Conservation (phyloP, 2,797 vertebrate genomes). For the Lophotriccus pileatus region DNA sequence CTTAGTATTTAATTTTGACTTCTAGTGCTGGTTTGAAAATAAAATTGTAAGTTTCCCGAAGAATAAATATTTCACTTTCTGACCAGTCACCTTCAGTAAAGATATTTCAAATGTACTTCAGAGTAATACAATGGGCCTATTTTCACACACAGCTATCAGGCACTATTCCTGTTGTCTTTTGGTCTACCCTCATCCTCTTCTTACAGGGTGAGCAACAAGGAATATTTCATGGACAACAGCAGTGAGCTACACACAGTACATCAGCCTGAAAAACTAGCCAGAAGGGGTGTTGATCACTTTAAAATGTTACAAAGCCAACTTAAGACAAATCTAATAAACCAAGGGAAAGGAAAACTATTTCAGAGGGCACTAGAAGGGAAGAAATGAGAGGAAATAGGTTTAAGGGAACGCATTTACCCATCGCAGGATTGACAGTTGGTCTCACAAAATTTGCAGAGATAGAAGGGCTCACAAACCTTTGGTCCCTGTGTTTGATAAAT, state of each 20-base stretch:
- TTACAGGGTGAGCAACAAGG: background rate
- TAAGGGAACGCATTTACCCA: background rate
- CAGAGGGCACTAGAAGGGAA: background rate
- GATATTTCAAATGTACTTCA: background rate
- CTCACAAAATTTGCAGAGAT: background rate
- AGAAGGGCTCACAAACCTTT: background rate
- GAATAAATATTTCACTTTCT: constrained; percentile 9
- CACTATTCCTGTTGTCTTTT: background rate
- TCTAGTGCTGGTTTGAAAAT: background rate
- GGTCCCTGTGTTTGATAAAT: background rate
- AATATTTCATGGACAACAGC: background rate
- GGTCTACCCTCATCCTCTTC: background rate
- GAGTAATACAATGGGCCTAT: background rate
- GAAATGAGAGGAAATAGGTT: background rate
- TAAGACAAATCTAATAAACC: background rate
- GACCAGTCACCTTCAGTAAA: background rate
- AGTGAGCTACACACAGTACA: background rate
- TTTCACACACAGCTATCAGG: background rate
- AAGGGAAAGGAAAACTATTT: background rate
- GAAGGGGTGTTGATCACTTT: background rate
- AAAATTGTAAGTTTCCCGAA: background rate
- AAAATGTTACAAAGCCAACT: background rate
- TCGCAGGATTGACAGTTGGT: background rate
- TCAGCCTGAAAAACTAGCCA: background rate
- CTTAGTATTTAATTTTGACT: background rate